phyloP scores from a whole-genome alignment of 1,140 invertebrate genomes.

The Archegozetes longisetosus region DNA sequence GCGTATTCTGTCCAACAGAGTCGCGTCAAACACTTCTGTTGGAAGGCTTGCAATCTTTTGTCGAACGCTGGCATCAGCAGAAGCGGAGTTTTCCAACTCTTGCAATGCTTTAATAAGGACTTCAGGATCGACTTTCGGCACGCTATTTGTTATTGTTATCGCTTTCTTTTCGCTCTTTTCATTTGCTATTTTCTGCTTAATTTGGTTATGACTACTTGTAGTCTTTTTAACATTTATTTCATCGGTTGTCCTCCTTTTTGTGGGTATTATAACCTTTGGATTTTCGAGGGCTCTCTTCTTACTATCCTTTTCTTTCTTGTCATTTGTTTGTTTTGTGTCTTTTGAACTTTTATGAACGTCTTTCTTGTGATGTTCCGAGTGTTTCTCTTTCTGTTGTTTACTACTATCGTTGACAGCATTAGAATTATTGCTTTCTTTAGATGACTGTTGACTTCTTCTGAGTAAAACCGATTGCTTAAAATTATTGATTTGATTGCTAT shows the following conservation, averaged over 20 bases:
- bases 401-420: neutral
- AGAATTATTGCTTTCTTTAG: neutral
- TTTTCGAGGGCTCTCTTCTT: neutral
- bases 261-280: neutral
- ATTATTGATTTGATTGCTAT: constrained; percentile 65
- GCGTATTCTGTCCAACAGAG: constrained; percentile 47
- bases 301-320: neutral
- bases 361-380: neutral
- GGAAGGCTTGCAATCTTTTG: constrained; percentile 84
- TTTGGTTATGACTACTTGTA: neutral
- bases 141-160: neutral
- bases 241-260: neutral
- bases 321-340: neutral
- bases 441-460: neutral
- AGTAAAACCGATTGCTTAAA: constrained; percentile 28
- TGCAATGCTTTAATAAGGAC: constrained; percentile 38
- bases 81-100: constrained; percentile 82
- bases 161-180: neutral
- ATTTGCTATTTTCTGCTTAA: neutral
- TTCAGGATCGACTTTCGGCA: constrained; percentile 26
- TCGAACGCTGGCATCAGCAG: constrained; percentile 74
- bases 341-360: neutral
- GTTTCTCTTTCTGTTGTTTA: neutral
- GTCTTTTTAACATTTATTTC: neutral
- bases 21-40: constrained; percentile 80